A percentile compares a stretch with the other conserved stretches of the same genome.
Conservation (phyloP, 2,888 invertebrate species). For the Mechanitis messenoides region DNA sequence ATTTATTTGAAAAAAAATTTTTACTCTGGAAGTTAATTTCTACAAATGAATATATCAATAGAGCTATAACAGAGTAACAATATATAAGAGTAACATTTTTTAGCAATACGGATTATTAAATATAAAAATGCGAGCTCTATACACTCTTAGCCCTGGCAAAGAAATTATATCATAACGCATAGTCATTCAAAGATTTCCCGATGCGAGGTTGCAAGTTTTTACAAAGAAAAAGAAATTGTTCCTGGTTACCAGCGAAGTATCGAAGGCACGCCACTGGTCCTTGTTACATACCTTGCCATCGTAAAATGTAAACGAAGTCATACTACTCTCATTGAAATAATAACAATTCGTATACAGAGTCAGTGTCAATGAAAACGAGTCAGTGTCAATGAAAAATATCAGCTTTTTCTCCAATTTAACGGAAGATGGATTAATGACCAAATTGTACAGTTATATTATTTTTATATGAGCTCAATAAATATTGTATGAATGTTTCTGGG, state of each 20-base stretch:
- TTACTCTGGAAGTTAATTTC: neutral
- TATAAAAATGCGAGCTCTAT: constrained; percentile 30
- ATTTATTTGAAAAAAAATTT: neutral
- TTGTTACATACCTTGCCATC: constrained; percentile 59
- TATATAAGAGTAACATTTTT: neutral
- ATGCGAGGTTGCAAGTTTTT: constrained; percentile 47
- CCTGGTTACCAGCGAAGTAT: constrained; percentile 61
- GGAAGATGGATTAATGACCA: constrained; percentile 3
- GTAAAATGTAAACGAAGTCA: constrained; percentile 66
- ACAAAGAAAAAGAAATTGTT: constrained; percentile 62
- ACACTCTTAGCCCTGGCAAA: constrained; percentile 29
- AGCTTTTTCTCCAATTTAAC: neutral
- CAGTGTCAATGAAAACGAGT: constrained; percentile 44
- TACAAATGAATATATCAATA: neutral
- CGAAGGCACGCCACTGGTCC: constrained; percentile 40
- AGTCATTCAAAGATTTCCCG: constrained; percentile 66
- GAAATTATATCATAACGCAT: constrained; percentile 46
- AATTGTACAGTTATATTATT: constrained; percentile 1
- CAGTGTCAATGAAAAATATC: constrained; percentile 46
- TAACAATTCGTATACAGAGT: constrained; percentile 36
- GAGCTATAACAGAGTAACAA: neutral
- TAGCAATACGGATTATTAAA: constrained; percentile 13
- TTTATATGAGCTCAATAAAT: constrained; percentile 26
- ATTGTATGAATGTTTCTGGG: constrained; percentile 26
- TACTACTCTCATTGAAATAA: constrained; percentile 56